Evolutionary conservation across 2,888 invertebrate genomes (phyloP), one percentile per base, ranked within the genome.

Genomic region (Synergus gifuensis): DNA sequence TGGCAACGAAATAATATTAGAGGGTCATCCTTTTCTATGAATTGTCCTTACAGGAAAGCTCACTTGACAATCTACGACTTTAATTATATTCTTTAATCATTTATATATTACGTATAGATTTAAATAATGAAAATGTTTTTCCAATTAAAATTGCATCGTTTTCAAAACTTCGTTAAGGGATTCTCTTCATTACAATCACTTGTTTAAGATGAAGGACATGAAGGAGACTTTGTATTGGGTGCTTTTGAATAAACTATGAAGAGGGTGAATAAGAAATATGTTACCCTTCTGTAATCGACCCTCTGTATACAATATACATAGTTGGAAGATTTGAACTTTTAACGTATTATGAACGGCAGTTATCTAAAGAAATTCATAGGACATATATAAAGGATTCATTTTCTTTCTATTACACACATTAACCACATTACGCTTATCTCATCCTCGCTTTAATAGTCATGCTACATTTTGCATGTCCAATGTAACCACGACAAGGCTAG

Each of bases 351-450:
- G 54, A 73, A 54, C 11, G 46, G 28, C 67, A 67, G 14, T 36
- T 49, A 49, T 73, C 44, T 44, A 69, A 69, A 69, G 44, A 69
- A 9, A 22, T 69, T 8, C 46, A 49, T 7, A 62, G 40, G 36
- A 40, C n/a, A 36, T 16, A 42, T 66, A 22, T 18, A 16, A n/a
- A 66, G 28, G 49, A 12, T 49, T 54, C 36, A 73, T 54, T 54
- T 73, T 73, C 73, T 73, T 73, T 42, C 42, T 54, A 73, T 73
- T 54, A 73, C 49, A 36, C 54, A 36, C 49, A 73, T 73, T 73
- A 73, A 36, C 49, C 49, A 11, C 28, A 54, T 73, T 73, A 49
- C n/a, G 28, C 73, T 73, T 49, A 73, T 73, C 49, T 54, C 73
- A 54, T 54, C 73, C 54, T 73, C 73, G 36, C 54, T 73, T 28